Conservation (phyloP, 2,797 vertebrate genomes). For the Dendrocincla fuliginosa region DNA sequence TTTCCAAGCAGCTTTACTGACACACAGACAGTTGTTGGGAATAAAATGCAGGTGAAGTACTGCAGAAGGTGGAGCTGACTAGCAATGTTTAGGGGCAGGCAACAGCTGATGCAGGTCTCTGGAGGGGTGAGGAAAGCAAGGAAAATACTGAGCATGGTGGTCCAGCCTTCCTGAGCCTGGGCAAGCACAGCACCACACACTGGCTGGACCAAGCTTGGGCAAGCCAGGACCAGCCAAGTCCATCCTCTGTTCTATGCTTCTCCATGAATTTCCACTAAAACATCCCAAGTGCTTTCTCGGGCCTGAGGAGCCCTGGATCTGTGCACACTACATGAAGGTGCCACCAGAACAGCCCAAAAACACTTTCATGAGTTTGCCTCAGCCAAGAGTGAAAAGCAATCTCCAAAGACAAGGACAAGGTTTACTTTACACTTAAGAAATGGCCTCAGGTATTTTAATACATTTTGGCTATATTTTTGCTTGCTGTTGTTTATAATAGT, state of each 20-base stretch:
- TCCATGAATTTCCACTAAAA: background rate
- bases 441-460: background rate
- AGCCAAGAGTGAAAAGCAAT: background rate
- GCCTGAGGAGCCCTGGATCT: background rate
- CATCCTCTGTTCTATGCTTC: background rate
- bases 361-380: background rate
- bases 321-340: fast-evolving
- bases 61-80: background rate
- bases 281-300: background rate
- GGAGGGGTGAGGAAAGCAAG: fast-evolving
- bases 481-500: slow-evolving; percentile 12
- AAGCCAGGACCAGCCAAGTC: background rate
- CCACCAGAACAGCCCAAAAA: background rate
- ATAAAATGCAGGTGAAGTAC: background rate
- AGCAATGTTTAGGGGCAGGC: background rate
- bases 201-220: too few species aligned
- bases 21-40: background rate
- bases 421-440: background rate
- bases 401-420: background rate
- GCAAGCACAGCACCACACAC: fast-evolving
- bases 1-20: background rate
- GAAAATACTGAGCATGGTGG: fast-evolving
- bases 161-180: fast-evolving
- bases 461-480: background rate
- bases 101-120: background rate